These are phyloP conservation scores for Hippoglossus stenolepis DNA, from an alignment of 2,113 vertebrate species.

Conservation along the genomic window DNA sequence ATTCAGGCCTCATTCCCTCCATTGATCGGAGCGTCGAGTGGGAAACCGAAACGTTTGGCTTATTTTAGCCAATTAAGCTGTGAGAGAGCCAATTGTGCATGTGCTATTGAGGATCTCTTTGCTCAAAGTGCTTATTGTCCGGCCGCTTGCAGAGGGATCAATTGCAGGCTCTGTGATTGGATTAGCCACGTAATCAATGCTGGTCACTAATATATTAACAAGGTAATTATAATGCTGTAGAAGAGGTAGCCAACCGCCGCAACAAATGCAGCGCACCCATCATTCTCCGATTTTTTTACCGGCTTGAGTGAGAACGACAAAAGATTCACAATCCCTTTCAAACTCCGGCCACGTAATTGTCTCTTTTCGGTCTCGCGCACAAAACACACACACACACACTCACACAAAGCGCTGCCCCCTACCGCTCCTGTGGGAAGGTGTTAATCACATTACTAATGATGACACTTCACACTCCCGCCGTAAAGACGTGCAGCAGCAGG, in stretches of 20 bases:
- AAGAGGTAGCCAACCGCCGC: constrained; percentile 57
- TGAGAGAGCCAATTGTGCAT: constrained; percentile 90
- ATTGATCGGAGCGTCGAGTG: constrained; percentile 90
- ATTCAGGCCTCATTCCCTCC: constrained; percentile 87
- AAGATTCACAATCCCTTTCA: constrained; percentile 7
- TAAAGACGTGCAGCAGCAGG: constrained; percentile 50
- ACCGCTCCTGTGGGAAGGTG: constrained; percentile 52
- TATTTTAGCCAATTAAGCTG: constrained; percentile 96
- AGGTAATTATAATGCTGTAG: constrained; percentile 87
- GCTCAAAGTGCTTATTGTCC: constrained; percentile 90
- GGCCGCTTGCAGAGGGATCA: constrained; percentile 90
- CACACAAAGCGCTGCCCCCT: constrained; percentile 38
- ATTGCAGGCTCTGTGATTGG: constrained; percentile 92
- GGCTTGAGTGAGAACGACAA: constrained; percentile 33
- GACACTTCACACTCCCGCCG: constrained; percentile 63
- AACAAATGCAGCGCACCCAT: constrained; percentile 41
- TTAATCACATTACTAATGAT: constrained; percentile 75
- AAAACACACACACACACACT: constrained; percentile 8
- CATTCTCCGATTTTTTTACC: constrained; percentile 34
- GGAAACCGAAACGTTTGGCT: constrained; percentile 98
- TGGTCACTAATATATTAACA: constrained; percentile 98
- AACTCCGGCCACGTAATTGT: constrained; percentile 32
- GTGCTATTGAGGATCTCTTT: constrained; percentile 89
- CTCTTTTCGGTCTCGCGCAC: constrained; percentile 29
- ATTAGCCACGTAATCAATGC: constrained; percentile 97